phyloP scores from a whole-genome alignment of 2,888 invertebrate species.

The Pseudanteris insignis region DNA sequence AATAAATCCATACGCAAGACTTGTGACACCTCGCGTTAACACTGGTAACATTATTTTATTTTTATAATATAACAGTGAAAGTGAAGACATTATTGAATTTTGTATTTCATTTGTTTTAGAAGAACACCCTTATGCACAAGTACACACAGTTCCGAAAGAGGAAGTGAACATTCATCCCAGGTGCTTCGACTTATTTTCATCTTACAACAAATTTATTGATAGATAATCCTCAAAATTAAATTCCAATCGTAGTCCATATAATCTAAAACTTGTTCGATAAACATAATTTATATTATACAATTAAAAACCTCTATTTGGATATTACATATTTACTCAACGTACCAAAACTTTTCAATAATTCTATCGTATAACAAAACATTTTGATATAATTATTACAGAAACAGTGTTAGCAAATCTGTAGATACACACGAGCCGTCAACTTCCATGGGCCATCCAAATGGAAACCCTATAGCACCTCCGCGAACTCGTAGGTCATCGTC shows the following conservation, averaged over 20 bases:
- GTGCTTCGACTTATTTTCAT: conserved; percentile 42
- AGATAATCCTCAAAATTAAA: too few relatives aligned
- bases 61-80: neutral
- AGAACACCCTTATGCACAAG: conserved; percentile 79
- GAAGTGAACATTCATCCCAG: conserved; percentile 57
- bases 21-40: conserved; percentile 75
- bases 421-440: conserved; percentile 56
- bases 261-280: too few relatives aligned
- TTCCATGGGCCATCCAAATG: conserved; percentile 50
- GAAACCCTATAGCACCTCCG: conserved; percentile 68
- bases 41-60: conserved; percentile 66
- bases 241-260: too few relatives aligned
- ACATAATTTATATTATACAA: too few relatives aligned
- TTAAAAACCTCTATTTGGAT: too few relatives aligned
- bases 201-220: too few relatives aligned
- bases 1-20: conserved; percentile 73
- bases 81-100: too few relatives aligned
- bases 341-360: neutral
- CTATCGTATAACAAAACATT: neutral
- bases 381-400: conserved; percentile 46
- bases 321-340: too few relatives aligned
- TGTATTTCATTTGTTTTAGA: conserved; percentile 53
- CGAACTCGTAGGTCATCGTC: conserved; percentile 68
- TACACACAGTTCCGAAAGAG: conserved; percentile 68
- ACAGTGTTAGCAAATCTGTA: conserved; percentile 50